Evolutionary conservation across 2,888 invertebrate genomes (phyloP).

Genomic region (Philereme transversata): DNA sequence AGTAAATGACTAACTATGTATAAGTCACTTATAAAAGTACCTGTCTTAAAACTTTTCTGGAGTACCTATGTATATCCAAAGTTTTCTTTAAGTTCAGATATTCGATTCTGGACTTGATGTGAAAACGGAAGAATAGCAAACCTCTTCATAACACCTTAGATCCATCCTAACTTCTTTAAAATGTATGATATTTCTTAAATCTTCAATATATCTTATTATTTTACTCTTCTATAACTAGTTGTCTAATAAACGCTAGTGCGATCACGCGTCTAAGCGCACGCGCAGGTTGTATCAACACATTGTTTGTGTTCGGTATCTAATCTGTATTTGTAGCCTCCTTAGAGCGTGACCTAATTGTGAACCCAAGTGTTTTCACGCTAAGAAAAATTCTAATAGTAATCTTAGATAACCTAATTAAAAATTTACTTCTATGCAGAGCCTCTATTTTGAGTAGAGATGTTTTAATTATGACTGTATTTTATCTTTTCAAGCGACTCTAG

Average conservation of each 20-base stretch:
- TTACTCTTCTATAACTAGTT: too few relatives aligned
- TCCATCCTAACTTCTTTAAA: too few relatives aligned
- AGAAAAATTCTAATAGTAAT: constrained; percentile 35
- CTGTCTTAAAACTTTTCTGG: too few relatives aligned
- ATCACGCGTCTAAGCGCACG: constrained; percentile 24
- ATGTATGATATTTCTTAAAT: too few relatives aligned
- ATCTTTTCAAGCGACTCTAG: neutral
- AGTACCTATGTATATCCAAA: too few relatives aligned
- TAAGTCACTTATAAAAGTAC: too few relatives aligned
- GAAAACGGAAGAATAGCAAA: too few relatives aligned
- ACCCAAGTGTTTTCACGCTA: constrained; percentile 44
- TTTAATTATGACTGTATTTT: neutral
- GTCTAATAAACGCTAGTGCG: neutral
- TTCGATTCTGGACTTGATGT: too few relatives aligned
- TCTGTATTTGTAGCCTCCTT: constrained; percentile 76
- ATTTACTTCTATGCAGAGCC: constrained; percentile 1
- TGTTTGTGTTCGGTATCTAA: constrained; percentile 73
- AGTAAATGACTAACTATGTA: too few relatives aligned
- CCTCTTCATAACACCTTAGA: too few relatives aligned
- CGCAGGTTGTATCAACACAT: constrained; percentile 35
- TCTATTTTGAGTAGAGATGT: neutral
- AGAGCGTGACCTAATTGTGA: constrained; percentile 67
- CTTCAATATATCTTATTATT: too few relatives aligned
- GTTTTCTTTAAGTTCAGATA: too few relatives aligned
- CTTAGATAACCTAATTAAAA: constrained; percentile 31